Conservation (phyloP, 2,888 invertebrate species). For the Creontiades dilutus region DNA sequence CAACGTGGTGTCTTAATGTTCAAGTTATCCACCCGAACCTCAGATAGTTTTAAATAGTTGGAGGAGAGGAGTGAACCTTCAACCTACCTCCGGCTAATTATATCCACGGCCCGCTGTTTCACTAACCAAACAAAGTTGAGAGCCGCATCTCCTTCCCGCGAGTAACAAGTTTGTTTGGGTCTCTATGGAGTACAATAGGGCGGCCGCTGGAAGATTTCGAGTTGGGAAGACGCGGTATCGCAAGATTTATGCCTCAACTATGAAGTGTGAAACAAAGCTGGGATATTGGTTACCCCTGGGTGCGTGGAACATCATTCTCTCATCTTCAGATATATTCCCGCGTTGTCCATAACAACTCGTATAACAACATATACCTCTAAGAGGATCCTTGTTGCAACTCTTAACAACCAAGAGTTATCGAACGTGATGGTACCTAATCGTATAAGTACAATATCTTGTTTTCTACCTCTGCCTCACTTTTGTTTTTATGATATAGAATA, state of each 20-base stretch:
- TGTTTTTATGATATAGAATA: too few relatives aligned
- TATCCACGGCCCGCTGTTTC: not conserved
- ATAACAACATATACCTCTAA: too few relatives aligned
- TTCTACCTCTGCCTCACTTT: too few relatives aligned
- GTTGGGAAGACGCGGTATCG: not conserved
- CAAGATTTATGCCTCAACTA: slow-evolving; percentile 15
- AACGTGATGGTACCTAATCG: too few relatives aligned
- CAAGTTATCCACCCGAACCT: too few relatives aligned
- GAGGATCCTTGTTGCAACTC: too few relatives aligned
- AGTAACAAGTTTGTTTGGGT: slow-evolving; percentile 20
- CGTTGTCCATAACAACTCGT: too few relatives aligned
- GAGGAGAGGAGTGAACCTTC: not conserved
- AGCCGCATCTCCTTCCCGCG: not conserved
- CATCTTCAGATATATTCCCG: not conserved
- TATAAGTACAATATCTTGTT: too few relatives aligned
- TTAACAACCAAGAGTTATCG: too few relatives aligned
- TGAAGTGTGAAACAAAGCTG: not conserved
- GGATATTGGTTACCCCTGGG: not conserved
- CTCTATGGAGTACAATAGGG: not conserved
- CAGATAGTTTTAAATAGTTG: too few relatives aligned
- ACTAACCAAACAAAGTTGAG: slow-evolving; percentile 36
- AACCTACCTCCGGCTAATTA: not conserved
- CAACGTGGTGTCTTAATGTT: too few relatives aligned
- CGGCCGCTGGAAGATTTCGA: slow-evolving; percentile 4
- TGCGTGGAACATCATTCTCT: not conserved